These are phyloP conservation scores for Melanotaenia parkinsoni DNA, from an alignment of 2,797 vertebrate genomes.

Conservation along the genomic window DNA sequence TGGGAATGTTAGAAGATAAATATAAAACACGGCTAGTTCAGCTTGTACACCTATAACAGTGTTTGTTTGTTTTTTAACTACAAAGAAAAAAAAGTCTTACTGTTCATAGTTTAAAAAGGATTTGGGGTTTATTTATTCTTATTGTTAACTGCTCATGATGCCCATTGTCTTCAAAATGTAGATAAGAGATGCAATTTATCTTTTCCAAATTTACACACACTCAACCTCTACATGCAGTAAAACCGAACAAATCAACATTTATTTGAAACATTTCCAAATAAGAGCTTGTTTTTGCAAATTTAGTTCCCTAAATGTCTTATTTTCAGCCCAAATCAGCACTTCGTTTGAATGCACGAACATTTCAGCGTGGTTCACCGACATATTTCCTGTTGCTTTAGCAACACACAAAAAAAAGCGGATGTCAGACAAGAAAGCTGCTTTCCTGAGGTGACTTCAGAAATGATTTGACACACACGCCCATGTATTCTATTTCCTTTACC, in stretches of 20 bases:
- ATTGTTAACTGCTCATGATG: neutral
- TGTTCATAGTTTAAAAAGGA: neutral
- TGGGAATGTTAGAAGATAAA: no score
- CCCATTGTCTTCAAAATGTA: neutral
- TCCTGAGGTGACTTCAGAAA: conserved; percentile 44
- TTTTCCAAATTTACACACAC: neutral
- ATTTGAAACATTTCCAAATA: neutral
- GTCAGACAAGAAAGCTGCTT: conserved; percentile 50
- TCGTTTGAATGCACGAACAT: conserved; percentile 3
- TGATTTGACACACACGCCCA: conserved; percentile 36
- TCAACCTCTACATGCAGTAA: neutral
- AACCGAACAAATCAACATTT: neutral
- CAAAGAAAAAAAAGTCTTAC: neutral
- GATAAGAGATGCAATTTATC: neutral
- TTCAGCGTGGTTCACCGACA: conserved; percentile 54
- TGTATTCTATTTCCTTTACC: conserved; percentile 39
- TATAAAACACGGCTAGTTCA: neutral
- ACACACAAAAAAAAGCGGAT: conserved; percentile 26
- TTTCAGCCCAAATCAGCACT: conserved; percentile 39
- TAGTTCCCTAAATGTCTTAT: conserved; percentile 6
- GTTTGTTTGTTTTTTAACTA: no score
- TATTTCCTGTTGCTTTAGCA: conserved; percentile 62
- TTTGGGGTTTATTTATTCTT: neutral
- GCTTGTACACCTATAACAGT: neutral
- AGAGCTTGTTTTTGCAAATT: neutral